Evolutionary conservation across 2,797 vertebrate species (phyloP).

Genomic region (Coreius guichenoti): DNA sequence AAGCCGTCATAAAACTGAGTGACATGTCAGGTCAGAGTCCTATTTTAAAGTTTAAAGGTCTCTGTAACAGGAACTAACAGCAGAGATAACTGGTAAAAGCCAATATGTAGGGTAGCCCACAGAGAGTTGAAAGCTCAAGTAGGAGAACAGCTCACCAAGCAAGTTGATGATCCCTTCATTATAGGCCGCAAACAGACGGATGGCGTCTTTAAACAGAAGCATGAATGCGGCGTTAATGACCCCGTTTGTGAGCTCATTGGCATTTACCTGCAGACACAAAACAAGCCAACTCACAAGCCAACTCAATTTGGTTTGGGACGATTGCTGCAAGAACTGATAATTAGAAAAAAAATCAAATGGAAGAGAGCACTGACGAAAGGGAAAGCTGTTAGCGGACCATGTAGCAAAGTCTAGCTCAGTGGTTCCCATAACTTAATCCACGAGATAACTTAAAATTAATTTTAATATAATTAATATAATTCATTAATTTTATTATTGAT

Average conservation of each 20-base stretch:
- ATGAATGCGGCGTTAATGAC: conserved; percentile 98
- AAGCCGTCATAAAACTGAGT: conserved; percentile 27
- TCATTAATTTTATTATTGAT: no score
- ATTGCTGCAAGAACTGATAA: background rate
- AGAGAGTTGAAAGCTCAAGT: background rate
- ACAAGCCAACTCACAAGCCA: no score
- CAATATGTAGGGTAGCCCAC: conserved; percentile 33
- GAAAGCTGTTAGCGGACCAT: background rate
- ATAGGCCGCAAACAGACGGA: conserved; percentile 96
- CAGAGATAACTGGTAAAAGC: conserved; percentile 33
- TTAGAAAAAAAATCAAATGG: background rate
- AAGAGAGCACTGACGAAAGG: background rate
- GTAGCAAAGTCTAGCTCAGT: background rate
- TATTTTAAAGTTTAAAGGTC: conserved; percentile 52
- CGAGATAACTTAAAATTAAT: no score
- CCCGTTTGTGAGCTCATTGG: conserved; percentile 96
- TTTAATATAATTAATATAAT: no score
- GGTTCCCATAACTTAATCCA: no score
- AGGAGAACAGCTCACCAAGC: conserved; percentile 81
- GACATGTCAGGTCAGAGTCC: conserved; percentile 43
- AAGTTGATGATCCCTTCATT: conserved; percentile 98
- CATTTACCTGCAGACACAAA: conserved; percentile 84
- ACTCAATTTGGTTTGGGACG: background rate
- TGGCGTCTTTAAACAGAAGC: conserved; percentile 98
- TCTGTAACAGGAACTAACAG: conserved; percentile 48